Evolutionary conservation across 2,888 invertebrate species (phyloP).

Genomic region (Acrobeloides nanus): DNA sequence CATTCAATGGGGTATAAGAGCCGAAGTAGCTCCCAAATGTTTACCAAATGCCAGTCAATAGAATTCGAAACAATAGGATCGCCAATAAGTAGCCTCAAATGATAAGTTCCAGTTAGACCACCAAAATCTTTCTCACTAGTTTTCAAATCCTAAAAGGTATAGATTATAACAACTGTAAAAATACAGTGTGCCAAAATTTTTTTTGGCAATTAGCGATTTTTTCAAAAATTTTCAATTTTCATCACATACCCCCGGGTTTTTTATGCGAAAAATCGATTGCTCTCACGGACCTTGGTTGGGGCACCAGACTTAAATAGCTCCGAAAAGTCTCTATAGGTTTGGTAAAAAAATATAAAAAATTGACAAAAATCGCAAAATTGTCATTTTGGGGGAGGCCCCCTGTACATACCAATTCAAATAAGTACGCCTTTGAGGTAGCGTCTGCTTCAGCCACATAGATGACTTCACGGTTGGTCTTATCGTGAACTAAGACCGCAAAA

Average conservation of each 20-base stretch:
- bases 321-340: no score
- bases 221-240: no score
- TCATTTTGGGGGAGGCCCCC: no score
- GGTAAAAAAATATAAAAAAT: no score
- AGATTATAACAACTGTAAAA: conserved; percentile 8
- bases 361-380: no score
- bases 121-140: conserved; percentile 72
- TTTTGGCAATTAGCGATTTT: background rate
- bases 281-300: no score
- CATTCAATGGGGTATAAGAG: no score
- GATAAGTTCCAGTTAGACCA: conserved; percentile 70
- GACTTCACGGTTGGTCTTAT: conserved; percentile 69
- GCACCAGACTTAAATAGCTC: no score
- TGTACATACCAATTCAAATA: conserved; percentile 74
- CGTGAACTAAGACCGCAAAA: conserved; percentile 71
- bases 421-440: conserved; percentile 62
- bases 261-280: no score
- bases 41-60: conserved; percentile 75
- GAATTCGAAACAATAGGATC: conserved; percentile 84
- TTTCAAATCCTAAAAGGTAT: conserved; percentile 64
- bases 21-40: no score
- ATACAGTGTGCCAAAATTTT: background rate
- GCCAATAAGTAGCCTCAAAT: conserved; percentile 76
- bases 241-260: no score
- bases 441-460: conserved; percentile 81